Evolutionary conservation across 2,888 invertebrate genomes (phyloP).

Genomic region (Oscheius myriophilus): DNA sequence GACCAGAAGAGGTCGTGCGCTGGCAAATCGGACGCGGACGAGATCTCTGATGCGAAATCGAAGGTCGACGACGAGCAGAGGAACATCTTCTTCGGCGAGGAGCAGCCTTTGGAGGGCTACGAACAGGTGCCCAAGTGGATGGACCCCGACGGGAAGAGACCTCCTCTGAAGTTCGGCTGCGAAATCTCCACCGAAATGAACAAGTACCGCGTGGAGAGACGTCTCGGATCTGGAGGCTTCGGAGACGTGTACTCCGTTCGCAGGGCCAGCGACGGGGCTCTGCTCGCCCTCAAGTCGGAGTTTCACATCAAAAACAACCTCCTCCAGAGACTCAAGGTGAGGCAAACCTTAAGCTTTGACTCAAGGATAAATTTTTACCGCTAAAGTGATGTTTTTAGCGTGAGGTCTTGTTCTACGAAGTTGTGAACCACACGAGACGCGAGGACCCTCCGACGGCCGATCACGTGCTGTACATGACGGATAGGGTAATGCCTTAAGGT

Average conservation of each 20-base stretch:
- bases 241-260: conserved; percentile 6
- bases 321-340: conserved; percentile 2
- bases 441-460: conserved; percentile 4
- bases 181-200: conserved; percentile 11
- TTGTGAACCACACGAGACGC: conserved; percentile 1
- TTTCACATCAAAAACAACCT: conserved; percentile 7
- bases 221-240: conserved; percentile 4
- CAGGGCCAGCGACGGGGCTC: conserved; percentile 8
- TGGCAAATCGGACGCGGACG: too few species aligned
- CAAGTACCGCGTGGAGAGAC: conserved; percentile 3
- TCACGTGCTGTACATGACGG: not conserved
- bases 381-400: too few species aligned
- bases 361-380: too few species aligned
- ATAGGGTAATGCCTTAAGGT: too few species aligned
- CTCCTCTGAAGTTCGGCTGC: not conserved
- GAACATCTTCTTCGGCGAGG: conserved; percentile 15
- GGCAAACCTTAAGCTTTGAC: too few species aligned
- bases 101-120: conserved; percentile 12
- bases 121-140: conserved; percentile 13
- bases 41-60: too few species aligned
- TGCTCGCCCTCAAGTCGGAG: conserved; percentile 12
- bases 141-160: not conserved
- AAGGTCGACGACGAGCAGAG: conserved; percentile 5
- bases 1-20: too few species aligned
- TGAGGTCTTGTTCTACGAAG: not conserved